Conservation (phyloP, 2,113 vertebrate genomes). For the Sebastes schlegelii region DNA sequence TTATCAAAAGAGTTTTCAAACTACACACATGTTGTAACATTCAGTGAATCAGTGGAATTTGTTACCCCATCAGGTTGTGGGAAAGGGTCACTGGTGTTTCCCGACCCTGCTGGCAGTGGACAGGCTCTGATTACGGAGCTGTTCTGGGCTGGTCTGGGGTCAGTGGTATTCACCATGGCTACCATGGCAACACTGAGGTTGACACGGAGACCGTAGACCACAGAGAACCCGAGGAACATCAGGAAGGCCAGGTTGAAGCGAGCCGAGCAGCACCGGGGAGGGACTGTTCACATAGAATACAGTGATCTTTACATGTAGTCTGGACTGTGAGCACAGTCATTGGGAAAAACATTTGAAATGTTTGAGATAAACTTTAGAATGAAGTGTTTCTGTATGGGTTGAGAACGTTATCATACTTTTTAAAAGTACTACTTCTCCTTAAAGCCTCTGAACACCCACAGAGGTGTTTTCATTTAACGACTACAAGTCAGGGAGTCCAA, state of each 20-base stretch:
- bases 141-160: conserved; percentile 31
- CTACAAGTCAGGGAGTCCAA: too few species aligned
- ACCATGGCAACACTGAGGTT: too few species aligned
- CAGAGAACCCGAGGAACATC: conserved; percentile 88
- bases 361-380: conserved; percentile 31
- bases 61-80: conserved; percentile 74
- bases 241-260: conserved; percentile 86
- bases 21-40: neutral
- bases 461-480: too few species aligned
- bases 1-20: neutral
- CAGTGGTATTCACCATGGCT: conserved; percentile 86
- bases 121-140: conserved; percentile 62
- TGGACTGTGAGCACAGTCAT: neutral
- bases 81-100: conserved; percentile 49
- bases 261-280: conserved; percentile 84
- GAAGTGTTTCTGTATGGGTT: too few species aligned
- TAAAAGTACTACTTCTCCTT: too few species aligned
- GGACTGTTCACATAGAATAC: conserved; percentile 35
- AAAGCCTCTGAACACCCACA: too few species aligned
- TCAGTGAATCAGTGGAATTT: too few species aligned
- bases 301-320: neutral
- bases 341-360: neutral
- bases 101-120: conserved; percentile 41
- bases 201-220: conserved; percentile 88
- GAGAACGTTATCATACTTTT: too few species aligned